Evolutionary conservation across 2,113 vertebrate genomes (phyloP), one percentile per base, ranked within the genome.

Genomic region (Notechis scutatus): DNA sequence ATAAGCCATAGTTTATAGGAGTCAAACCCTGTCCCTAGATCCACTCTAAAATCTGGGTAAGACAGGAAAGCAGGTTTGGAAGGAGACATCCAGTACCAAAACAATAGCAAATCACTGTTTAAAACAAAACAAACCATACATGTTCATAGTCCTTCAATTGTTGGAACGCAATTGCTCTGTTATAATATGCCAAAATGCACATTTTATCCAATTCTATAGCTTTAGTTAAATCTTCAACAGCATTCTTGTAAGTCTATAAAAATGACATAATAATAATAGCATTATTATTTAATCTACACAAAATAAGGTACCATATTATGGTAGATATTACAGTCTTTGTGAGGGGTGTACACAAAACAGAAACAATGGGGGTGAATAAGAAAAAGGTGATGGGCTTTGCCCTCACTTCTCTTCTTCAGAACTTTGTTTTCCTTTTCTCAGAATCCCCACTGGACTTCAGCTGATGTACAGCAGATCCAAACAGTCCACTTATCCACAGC

Each of bases 131-230:
- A 45, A 92, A 74, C 50, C 54, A 88, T 95, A 98, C 98, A 96
- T 96, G 95, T 86, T 95, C 90, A 94, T 97, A 95, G 92, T 98
- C 96, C 89, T 95, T 96, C 93, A 97, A 95, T 87, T 97, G 96
- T 57, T 98, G 97, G 64, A 97, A 97, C 94, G 97, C 98, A 86
- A 98, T 55, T 12, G 97, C 98, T 95, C 98, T 98, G 94, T 98
- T 98, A 94, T 98, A 98, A 96, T 97, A 98, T n/a, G 97, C 97
- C 94, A 97, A 69, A 59, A 96, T 94, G 57, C 95, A 97, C 29
- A 88, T 95, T 91, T 95, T 96, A 93, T 98, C 95, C 57, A 98
- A 96, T 61, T 95, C 94, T 26, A 98, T 94, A 55, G 96, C 96
- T 94, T 90, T 97, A 61, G 96, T 97, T 94, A 98, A 96, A 96